Percentiles rank a stretch among this genome's conserved stretches.
These are phyloP conservation scores for Cheumatopsyche charites DNA, from an alignment of 1,140 invertebrate species.

Conservation along the genomic window DNA sequence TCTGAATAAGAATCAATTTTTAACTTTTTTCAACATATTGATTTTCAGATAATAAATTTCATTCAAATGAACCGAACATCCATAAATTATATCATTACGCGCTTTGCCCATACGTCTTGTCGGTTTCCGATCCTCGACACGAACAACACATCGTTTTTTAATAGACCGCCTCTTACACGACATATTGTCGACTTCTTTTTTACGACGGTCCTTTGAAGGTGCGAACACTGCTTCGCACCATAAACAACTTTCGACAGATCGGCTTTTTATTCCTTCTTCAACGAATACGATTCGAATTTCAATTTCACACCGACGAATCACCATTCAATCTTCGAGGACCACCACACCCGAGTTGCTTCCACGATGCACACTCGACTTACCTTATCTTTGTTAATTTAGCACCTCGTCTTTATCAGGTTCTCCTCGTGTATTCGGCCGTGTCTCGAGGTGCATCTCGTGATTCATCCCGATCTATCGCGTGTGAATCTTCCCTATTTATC, in stretches of 20 bases:
- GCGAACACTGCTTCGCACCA: constrained; percentile 2
- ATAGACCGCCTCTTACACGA: constrained; percentile 17
- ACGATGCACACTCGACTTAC: not conserved
- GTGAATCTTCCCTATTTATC: constrained; percentile 49
- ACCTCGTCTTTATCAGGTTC: constrained; percentile 33
- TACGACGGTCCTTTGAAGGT: constrained; percentile 18
- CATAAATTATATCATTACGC: too few species aligned
- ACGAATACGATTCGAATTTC: not conserved
- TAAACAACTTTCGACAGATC: constrained; percentile 21
- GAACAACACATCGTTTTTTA: too few species aligned
- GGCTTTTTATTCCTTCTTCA: not conserved
- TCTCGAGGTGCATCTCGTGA: constrained; percentile 43
- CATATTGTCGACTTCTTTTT: constrained; percentile 24
- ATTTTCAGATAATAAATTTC: too few species aligned
- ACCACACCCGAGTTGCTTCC: not conserved
- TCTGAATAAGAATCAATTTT: too few species aligned
- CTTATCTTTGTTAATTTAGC: constrained; percentile 44
- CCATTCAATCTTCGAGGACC: constrained; percentile 15
- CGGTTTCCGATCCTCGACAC: too few species aligned
- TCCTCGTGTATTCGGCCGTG: constrained; percentile 32
- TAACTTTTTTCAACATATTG: too few species aligned
- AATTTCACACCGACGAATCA: not conserved
- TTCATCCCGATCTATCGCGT: constrained; percentile 46
- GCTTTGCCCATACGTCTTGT: too few species aligned
- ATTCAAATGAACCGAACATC: too few species aligned